phyloP scores from a whole-genome alignment of 2,113 vertebrate genomes.

The Brienomyrus longianalis region DNA sequence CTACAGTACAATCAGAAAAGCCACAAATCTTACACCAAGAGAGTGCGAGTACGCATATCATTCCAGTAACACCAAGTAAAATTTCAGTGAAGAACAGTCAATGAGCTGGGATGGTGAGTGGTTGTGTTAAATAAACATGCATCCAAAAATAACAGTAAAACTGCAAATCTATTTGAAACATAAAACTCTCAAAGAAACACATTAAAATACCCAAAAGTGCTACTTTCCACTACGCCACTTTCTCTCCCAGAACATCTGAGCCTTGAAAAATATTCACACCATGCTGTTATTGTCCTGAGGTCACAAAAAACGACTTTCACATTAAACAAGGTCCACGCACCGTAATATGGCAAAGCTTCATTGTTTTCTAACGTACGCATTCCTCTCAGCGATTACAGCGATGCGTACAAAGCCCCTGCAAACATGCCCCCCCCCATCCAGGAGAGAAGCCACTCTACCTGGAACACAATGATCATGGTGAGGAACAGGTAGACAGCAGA shows the following conservation, averaged over 20 bases:
- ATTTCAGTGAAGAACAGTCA: neutral
- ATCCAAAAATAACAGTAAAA: neutral
- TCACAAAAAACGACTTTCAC: neutral
- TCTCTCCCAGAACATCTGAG: neutral
- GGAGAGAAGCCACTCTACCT: slow-evolving; percentile 62
- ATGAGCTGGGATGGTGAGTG: neutral
- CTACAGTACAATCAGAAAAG: neutral
- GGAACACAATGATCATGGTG: slow-evolving; percentile 92
- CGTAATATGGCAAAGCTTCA: neutral
- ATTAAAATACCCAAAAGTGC: neutral
- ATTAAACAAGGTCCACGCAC: neutral
- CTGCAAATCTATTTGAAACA: neutral
- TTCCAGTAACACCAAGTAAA: neutral
- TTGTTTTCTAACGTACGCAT: neutral
- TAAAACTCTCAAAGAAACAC: neutral
- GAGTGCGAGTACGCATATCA: neutral
- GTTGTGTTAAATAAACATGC: neutral
- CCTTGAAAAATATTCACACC: neutral
- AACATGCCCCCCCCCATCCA: neutral
- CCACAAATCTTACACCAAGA: neutral
- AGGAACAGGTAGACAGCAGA: slow-evolving; percentile 89
- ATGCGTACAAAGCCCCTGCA: neutral
- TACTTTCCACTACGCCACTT: neutral
- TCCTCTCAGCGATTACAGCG: neutral
- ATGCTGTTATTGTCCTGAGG: neutral